phyloP scores from a whole-genome alignment of 2,113 vertebrate genomes.

The Mormyrus iriodes region DNA sequence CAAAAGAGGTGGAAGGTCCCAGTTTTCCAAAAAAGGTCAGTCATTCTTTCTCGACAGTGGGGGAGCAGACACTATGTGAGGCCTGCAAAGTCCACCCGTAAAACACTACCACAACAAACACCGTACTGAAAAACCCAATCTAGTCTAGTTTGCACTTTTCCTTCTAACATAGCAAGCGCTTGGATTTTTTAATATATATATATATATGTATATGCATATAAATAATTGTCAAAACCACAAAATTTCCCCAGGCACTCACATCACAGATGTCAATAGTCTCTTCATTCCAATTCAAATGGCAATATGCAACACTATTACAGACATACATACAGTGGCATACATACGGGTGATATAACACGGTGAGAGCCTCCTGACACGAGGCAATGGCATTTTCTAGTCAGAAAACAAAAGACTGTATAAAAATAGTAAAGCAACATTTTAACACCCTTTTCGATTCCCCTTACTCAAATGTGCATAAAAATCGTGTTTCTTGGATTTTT shows the following conservation, averaged over 20 bases:
- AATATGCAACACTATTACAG: slow-evolving; percentile 50
- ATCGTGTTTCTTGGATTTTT: slow-evolving; percentile 36
- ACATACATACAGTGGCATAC: slow-evolving; percentile 47
- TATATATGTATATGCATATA: slow-evolving; percentile 44
- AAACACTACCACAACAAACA: slow-evolving; percentile 8
- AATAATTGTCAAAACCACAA: slow-evolving; percentile 63
- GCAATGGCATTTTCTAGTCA: slow-evolving; percentile 45
- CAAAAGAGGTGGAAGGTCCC: neutral
- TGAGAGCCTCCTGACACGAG: slow-evolving; percentile 48
- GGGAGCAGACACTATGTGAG: neutral
- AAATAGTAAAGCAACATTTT: slow-evolving; percentile 47
- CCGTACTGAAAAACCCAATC: slow-evolving; percentile 1
- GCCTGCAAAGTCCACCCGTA: neutral
- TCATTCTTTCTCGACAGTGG: neutral
- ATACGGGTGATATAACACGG: slow-evolving; percentile 56
- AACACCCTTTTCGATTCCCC: slow-evolving; percentile 28
- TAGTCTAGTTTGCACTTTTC: slow-evolving; percentile 21
- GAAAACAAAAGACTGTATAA: slow-evolving; percentile 53
- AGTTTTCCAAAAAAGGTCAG: neutral
- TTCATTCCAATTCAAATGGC: slow-evolving; percentile 34
- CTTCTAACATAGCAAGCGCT: slow-evolving; percentile 42
- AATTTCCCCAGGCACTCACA: slow-evolving; percentile 46
- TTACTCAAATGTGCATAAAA: slow-evolving; percentile 38
- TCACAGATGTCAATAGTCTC: slow-evolving; percentile 43
- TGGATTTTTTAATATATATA: slow-evolving; percentile 35